These are phyloP conservation scores for Crossaster papposus DNA, from an alignment of 53 echinoderm and acorn worm genomes.

Conservation along the genomic window DNA sequence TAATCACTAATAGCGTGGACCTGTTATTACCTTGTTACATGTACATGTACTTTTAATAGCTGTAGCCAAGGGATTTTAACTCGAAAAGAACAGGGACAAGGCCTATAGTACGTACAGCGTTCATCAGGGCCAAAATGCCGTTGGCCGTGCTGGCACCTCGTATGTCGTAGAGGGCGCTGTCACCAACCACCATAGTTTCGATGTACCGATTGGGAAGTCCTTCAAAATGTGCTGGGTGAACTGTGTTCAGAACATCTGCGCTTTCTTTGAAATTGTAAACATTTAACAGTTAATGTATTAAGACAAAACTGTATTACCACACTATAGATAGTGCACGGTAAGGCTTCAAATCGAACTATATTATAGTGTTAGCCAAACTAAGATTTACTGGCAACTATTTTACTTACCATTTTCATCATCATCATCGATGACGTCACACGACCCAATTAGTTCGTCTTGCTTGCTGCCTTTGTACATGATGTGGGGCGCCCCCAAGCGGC, in stretches of 20 bases:
- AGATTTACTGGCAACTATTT: not conserved
- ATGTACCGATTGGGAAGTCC: not conserved
- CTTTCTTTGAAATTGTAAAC: not conserved
- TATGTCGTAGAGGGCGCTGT: conserved; percentile 33
- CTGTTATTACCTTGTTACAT: no score
- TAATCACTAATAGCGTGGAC: no score
- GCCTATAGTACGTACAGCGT: not conserved
- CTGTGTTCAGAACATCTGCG: not conserved
- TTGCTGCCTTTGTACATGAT: conserved; percentile 23
- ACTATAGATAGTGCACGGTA: no score
- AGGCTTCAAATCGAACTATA: no score
- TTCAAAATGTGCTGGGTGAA: not conserved
- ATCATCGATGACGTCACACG: conserved; percentile 31
- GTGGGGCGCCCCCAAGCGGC: conserved; percentile 23
- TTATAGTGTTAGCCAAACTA: no score
- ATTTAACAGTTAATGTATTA: not conserved
- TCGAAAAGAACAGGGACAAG: not conserved
- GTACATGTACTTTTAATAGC: no score
- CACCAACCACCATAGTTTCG: conserved; percentile 35
- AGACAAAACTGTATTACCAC: no score
- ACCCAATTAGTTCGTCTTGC: not conserved
- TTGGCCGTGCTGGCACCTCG: conserved; percentile 23
- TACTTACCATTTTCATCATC: conserved; percentile 5
- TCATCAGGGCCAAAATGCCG: conserved; percentile 24
- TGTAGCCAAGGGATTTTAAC: not conserved